Conservation (phyloP, 2,888 invertebrate species). For the Melieria picta region DNA sequence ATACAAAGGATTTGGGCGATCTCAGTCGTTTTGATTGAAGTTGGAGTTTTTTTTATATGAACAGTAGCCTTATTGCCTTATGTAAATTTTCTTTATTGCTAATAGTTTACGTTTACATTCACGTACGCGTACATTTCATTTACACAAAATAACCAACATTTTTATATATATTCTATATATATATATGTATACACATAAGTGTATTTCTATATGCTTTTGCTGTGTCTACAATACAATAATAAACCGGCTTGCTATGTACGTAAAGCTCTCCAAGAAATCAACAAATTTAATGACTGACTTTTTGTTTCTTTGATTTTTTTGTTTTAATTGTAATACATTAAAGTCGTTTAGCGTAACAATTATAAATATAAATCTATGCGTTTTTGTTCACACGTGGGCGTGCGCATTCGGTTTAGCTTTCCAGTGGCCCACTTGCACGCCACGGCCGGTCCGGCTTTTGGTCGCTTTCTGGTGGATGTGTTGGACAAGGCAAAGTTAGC, state of each 20-base stretch:
- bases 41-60: background rate
- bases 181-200: conserved; percentile 1
- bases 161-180: background rate
- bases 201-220: background rate
- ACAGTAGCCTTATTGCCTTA: background rate
- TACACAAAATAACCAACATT: conserved; percentile 19
- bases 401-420: too few relatives aligned
- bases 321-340: too few relatives aligned
- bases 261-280: background rate
- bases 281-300: background rate
- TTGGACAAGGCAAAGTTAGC: too few relatives aligned
- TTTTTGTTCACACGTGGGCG: too few relatives aligned
- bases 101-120: conserved; percentile 7
- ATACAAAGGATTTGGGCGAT: conserved; percentile 38
- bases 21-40: conserved; percentile 55
- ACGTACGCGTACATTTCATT: background rate
- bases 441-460: too few relatives aligned
- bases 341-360: too few relatives aligned
- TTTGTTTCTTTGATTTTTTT: too few relatives aligned
- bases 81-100: conserved; percentile 23
- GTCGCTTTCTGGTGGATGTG: too few relatives aligned
- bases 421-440: too few relatives aligned
- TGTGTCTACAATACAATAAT: too few relatives aligned
- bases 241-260: background rate
- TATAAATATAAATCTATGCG: too few relatives aligned